Evolutionary conservation across 2,888 invertebrate species (phyloP).

Genomic region (Nebria salina): DNA sequence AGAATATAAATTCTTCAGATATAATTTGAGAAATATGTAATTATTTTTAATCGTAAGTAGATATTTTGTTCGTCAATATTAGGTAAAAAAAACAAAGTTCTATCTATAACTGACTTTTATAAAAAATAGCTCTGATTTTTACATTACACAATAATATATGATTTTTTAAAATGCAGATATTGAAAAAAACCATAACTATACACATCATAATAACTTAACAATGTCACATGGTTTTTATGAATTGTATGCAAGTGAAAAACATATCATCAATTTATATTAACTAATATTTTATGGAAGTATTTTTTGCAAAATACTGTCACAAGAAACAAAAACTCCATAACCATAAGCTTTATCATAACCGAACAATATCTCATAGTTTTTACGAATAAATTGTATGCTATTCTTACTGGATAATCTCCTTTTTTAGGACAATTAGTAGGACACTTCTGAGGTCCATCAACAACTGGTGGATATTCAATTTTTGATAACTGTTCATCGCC

Average conservation of each 20-base stretch:
- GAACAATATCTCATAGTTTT: neutral
- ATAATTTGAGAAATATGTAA: too few relatives aligned
- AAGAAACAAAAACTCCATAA: neutral
- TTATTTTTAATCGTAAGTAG: too few relatives aligned
- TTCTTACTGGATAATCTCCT: neutral
- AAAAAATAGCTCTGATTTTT: too few relatives aligned
- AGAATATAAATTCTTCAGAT: too few relatives aligned
- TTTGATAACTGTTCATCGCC: conserved; percentile 50
- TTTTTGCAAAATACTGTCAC: neutral
- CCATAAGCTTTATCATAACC: neutral
- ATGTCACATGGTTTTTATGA: neutral
- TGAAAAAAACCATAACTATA: too few relatives aligned
- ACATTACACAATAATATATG: too few relatives aligned
- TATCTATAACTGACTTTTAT: too few relatives aligned
- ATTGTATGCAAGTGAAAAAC: neutral
- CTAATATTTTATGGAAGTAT: neutral
- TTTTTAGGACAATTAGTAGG: neutral
- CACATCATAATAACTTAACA: too few relatives aligned
- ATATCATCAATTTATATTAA: neutral
- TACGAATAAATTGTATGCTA: neutral
- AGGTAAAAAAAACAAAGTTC: too few relatives aligned
- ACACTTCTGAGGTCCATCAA: neutral
- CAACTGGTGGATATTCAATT: neutral
- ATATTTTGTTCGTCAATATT: too few relatives aligned
- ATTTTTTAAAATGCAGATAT: too few relatives aligned